Evolutionary conservation across 2,888 invertebrate genomes (phyloP).

Genomic region (Drosophila lacicola): DNA sequence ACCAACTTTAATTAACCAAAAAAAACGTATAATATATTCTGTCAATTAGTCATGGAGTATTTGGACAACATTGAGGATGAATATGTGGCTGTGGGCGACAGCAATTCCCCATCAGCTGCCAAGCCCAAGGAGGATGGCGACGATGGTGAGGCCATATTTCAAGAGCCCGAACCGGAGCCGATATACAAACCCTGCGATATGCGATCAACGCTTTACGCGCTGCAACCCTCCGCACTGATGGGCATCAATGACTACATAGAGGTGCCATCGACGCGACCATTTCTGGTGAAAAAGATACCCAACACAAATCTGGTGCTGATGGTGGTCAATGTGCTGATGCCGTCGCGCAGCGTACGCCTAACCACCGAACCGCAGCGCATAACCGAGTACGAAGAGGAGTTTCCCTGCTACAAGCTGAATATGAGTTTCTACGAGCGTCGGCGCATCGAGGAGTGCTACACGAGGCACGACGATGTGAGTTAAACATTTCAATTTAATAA

Average conservation of each 20-base stretch:
- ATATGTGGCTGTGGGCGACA: slow-evolving; percentile 84
- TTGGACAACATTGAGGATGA: slow-evolving; percentile 85
- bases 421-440: slow-evolving; percentile 89
- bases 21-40: neutral
- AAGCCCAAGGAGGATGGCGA: slow-evolving; percentile 80
- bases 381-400: slow-evolving; percentile 85
- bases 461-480: slow-evolving; percentile 89
- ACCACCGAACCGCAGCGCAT: slow-evolving; percentile 86
- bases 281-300: slow-evolving; percentile 90
- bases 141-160: slow-evolving; percentile 84
- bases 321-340: slow-evolving; percentile 87
- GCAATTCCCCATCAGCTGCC: slow-evolving; percentile 56
- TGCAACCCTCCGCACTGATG: slow-evolving; percentile 87
- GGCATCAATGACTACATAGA: slow-evolving; percentile 85
- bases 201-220: slow-evolving; percentile 89
- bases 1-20: neutral
- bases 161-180: slow-evolving; percentile 79
- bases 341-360: slow-evolving; percentile 85
- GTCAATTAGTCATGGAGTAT: slow-evolving; percentile 83
- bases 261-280: slow-evolving; percentile 87
- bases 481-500: neutral
- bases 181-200: slow-evolving; percentile 89
- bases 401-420: slow-evolving; percentile 91
- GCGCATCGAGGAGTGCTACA: slow-evolving; percentile 91
- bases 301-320: slow-evolving; percentile 92